These are phyloP conservation scores for Rhynchophorus ferrugineus DNA, from an alignment of 1,140 invertebrate species.

Conservation along the genomic window DNA sequence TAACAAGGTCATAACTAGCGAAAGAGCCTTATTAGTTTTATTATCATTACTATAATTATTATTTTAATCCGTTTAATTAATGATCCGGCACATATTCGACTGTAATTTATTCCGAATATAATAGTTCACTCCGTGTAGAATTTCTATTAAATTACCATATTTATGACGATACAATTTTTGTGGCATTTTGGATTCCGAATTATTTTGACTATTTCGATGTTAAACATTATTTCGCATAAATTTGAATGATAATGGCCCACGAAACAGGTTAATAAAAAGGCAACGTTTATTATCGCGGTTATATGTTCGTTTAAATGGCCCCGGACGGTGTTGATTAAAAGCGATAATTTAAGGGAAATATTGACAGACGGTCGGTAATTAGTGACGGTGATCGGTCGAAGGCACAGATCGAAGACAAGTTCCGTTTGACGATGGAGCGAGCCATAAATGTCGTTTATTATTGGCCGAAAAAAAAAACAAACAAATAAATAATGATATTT, in stretches of 20 bases:
- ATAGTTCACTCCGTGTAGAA: conserved; percentile 16
- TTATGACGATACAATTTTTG: conserved; percentile 18
- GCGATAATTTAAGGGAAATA: background rate
- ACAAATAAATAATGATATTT: too few species aligned
- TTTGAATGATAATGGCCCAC: conserved; percentile 11
- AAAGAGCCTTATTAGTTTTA: too few species aligned
- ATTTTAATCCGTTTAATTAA: conserved; percentile 5
- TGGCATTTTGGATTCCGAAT: conserved; percentile 18
- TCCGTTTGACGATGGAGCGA: too few species aligned
- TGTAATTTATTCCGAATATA: conserved; percentile 17
- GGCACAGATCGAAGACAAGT: too few species aligned
- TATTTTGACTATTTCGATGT: conserved; percentile 18
- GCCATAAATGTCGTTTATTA: too few species aligned
- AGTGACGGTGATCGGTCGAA: background rate
- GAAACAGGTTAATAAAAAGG: conserved; percentile 8
- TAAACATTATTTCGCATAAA: conserved; percentile 21
- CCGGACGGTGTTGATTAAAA: background rate
- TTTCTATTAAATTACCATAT: conserved; percentile 21
- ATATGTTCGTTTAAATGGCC: background rate
- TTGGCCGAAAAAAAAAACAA: too few species aligned
- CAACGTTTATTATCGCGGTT: background rate
- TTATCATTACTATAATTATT: conserved; percentile 2
- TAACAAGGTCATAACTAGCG: background rate
- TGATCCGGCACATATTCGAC: background rate
- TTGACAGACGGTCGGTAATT: background rate